Conservation (phyloP, 2,113 vertebrate species). For the Dryoscopus gambensis region DNA sequence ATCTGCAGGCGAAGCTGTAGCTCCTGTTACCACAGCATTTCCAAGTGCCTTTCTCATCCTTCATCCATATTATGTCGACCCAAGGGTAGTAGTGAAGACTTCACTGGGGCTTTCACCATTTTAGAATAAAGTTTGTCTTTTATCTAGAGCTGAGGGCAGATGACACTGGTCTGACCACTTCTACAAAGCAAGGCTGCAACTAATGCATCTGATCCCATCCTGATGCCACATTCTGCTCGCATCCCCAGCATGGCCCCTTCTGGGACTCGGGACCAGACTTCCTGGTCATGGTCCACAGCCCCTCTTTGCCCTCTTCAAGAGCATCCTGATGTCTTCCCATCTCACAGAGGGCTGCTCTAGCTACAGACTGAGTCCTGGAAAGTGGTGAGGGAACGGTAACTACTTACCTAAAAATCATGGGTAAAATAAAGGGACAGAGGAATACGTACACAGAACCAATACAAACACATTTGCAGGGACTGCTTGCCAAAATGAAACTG, state of each 20-base stretch:
- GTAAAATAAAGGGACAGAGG: neutral
- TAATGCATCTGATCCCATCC: accelerated
- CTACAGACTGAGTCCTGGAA: neutral
- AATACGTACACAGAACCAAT: neutral
- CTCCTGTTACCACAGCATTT: neutral
- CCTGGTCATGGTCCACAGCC: accelerated
- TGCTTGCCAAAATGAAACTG: neutral
- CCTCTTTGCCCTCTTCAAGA: neutral
- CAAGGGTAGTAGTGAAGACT: neutral
- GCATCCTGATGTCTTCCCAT: neutral
- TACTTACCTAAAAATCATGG: neutral
- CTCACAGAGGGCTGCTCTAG: neutral
- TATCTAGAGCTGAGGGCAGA: neutral
- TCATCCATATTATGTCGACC: neutral
- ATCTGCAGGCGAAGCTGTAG: neutral
- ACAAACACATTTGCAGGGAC: neutral
- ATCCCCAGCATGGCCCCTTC: neutral
- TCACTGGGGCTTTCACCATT: neutral
- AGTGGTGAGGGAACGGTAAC: neutral
- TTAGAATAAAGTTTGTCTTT: neutral
- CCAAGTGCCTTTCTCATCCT: neutral
- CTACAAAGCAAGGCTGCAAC: neutral
- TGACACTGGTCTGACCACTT: neutral
- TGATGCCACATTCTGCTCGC: accelerated
- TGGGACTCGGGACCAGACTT: accelerated